These are phyloP conservation scores for Numida meleagris DNA, from an alignment of 2,113 vertebrate genomes.

Conservation along the genomic window DNA sequence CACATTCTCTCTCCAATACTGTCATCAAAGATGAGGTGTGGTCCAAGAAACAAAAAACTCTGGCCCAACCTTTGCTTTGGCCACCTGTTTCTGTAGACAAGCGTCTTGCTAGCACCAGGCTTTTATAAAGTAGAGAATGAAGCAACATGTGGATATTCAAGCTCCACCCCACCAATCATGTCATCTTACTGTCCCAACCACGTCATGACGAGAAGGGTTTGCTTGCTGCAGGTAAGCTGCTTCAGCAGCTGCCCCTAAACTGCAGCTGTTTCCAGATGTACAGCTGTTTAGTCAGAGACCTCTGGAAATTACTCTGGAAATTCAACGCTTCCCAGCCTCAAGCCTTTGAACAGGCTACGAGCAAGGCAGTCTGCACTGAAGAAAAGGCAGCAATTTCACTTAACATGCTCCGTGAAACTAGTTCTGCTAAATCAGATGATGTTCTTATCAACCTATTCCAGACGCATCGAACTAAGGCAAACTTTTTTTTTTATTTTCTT, in stretches of 20 bases:
- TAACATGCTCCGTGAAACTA: background rate
- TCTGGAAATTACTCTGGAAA: conserved; percentile 2
- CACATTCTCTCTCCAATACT: conserved; percentile 1
- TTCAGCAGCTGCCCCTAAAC: background rate
- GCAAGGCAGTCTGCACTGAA: background rate
- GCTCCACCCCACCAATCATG: background rate
- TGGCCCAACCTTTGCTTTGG: conserved; percentile 16
- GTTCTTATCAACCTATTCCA: conserved; percentile 51
- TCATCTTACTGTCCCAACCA: background rate
- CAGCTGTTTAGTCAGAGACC: background rate
- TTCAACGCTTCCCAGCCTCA: background rate
- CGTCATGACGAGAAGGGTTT: background rate
- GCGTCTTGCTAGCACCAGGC: background rate
- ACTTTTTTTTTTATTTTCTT: background rate
- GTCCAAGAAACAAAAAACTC: conserved; percentile 19
- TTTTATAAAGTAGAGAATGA: background rate
- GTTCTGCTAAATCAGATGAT: conserved; percentile 22
- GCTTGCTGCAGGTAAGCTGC: background rate
- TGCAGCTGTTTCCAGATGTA: conserved; percentile 20
- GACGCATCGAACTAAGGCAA: background rate
- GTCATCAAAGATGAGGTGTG: background rate
- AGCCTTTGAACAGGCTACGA: background rate
- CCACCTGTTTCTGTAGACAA: conserved; percentile 32
- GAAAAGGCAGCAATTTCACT: background rate
- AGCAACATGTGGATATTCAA: background rate